Evolutionary conservation across 2,113 vertebrate species (phyloP).

Genomic region (Cinclus mexicanus): DNA sequence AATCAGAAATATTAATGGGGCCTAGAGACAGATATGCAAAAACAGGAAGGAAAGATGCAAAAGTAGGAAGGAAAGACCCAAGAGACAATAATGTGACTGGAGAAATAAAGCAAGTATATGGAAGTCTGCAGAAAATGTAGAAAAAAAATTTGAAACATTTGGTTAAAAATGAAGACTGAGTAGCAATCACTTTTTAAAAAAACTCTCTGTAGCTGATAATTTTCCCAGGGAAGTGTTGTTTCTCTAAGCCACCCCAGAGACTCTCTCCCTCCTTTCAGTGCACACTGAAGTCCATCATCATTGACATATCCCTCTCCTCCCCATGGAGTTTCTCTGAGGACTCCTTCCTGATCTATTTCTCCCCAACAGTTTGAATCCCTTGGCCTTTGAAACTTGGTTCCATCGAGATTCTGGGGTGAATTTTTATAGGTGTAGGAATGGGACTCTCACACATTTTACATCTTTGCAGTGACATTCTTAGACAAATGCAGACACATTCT

Average conservation of each 20-base stretch:
- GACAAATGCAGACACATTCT: not conserved
- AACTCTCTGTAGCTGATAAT: accelerated
- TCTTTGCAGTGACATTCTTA: not conserved
- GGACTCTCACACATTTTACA: not conserved
- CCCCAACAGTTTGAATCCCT: not conserved
- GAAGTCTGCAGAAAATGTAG: not conserved
- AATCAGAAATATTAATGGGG: not conserved
- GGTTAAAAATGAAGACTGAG: not conserved
- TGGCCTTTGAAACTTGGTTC: not conserved
- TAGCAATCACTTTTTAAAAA: not conserved
- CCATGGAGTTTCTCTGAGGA: accelerated
- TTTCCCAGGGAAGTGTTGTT: not conserved
- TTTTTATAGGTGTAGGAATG: not conserved
- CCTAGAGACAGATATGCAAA: not conserved
- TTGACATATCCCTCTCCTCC: not conserved
- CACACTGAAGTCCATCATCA: not conserved
- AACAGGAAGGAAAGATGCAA: not conserved
- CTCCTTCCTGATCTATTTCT: not conserved
- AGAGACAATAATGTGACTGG: not conserved
- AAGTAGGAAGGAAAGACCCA: not conserved
- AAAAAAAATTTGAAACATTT: not conserved
- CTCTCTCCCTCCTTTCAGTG: not conserved
- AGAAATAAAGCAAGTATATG: not conserved
- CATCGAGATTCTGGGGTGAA: not conserved
- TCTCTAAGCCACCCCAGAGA: not conserved